Percentiles rank a stretch among this genome's conserved stretches.
Conservation (phyloP, 2,797 vertebrate genomes). For the Cirrhinus mrigala region DNA sequence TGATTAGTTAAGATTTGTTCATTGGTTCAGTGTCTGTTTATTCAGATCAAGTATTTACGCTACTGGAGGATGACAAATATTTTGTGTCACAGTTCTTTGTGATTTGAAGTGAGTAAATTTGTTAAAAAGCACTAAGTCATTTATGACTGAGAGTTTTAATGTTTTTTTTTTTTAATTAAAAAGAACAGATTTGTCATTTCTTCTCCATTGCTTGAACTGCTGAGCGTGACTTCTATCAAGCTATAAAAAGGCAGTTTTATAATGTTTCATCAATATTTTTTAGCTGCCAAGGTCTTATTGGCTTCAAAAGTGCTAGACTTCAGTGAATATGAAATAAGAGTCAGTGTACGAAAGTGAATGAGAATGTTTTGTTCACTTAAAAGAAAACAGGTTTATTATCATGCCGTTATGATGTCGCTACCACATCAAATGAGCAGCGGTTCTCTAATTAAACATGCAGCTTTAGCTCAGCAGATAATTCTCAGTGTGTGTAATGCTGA, state of each 20-base stretch:
- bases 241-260: not conserved
- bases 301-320: not conserved
- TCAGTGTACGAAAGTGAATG: not conserved
- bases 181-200: not conserved
- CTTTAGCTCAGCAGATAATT: constrained; percentile 5
- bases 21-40: not conserved
- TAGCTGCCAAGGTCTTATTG: not conserved
- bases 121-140: not conserved
- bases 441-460: constrained; percentile 1
- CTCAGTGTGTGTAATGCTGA: not conserved
- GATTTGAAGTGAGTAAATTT: not conserved
- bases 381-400: not conserved
- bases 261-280: not conserved
- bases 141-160: not conserved
- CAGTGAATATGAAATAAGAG: not conserved
- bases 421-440: not conserved
- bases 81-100: not conserved
- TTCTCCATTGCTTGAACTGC: not conserved
- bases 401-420: not conserved
- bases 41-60: not conserved
- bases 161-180: not conserved
- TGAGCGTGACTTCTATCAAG: not conserved
- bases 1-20: not conserved
- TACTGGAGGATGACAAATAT: not conserved
- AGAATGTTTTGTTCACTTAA: not conserved